phyloP scores from a whole-genome alignment of 92 coral and sea anemone genomes.

The Porites rus region DNA sequence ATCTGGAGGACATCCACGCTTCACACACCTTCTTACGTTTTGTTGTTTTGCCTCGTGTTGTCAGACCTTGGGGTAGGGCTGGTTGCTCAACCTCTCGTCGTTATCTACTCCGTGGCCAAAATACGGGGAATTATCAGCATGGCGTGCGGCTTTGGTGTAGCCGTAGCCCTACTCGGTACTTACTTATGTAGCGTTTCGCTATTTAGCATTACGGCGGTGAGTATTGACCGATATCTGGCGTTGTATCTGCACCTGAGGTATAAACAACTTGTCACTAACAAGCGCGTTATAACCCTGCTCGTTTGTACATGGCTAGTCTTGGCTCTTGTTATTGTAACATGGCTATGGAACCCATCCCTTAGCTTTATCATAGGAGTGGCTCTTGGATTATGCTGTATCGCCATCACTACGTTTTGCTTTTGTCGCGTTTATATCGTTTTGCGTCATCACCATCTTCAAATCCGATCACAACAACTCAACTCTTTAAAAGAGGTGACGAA shows the following conservation, averaged over 20 bases:
- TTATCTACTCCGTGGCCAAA: slow-evolving; percentile 10
- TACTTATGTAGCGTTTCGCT: slow-evolving; percentile 22
- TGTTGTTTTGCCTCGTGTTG: slow-evolving; percentile 10
- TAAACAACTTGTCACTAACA: slow-evolving; percentile 27
- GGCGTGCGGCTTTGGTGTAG: slow-evolving; percentile 10
- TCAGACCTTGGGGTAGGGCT: slow-evolving; percentile 29
- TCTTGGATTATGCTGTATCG: slow-evolving; percentile 11
- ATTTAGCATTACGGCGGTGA: slow-evolving; percentile 11
- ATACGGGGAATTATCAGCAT: slow-evolving; percentile 25
- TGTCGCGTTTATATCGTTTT: slow-evolving; percentile 24
- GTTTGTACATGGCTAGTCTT: slow-evolving; percentile 4
- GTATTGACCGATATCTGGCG: slow-evolving; percentile 23
- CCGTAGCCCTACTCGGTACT: slow-evolving; percentile 9
- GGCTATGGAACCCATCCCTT: slow-evolving; percentile 14
- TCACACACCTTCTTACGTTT: slow-evolving; percentile 21
- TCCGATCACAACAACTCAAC: neutral
- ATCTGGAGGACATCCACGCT: slow-evolving; percentile 14
- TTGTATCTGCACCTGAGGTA: slow-evolving; percentile 39
- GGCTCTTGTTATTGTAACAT: neutral
- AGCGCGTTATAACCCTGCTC: slow-evolving; percentile 16
- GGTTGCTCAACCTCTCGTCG: neutral
- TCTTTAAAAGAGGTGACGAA: neutral
- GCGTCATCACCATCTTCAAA: slow-evolving; percentile 23
- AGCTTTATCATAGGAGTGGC: neutral
- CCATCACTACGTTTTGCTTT: slow-evolving; percentile 13